These are phyloP conservation scores for Aphelinus certus DNA, from an alignment of 1,140 invertebrate genomes.

Conservation along the genomic window DNA sequence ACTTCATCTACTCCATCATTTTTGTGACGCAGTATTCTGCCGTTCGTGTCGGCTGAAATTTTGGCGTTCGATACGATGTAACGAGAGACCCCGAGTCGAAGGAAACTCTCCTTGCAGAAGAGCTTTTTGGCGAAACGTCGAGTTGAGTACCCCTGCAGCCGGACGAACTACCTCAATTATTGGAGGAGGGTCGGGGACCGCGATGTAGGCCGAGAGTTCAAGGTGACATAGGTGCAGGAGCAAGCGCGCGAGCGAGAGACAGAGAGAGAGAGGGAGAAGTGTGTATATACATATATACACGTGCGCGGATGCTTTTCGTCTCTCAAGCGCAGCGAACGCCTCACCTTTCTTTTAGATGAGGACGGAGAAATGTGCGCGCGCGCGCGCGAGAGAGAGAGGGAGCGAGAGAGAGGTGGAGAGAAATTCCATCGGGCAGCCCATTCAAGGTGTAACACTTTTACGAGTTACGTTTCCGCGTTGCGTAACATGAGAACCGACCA, in stretches of 20 bases:
- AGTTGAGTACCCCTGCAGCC: too few relatives aligned
- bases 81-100: neutral
- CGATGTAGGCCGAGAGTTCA: slow-evolving; percentile 34
- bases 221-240: slow-evolving; percentile 32
- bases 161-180: slow-evolving; percentile 4
- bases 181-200: slow-evolving; percentile 25
- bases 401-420: slow-evolving; percentile 21
- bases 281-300: too few relatives aligned
- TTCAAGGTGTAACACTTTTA: slow-evolving; percentile 41
- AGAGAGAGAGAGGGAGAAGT: too few relatives aligned
- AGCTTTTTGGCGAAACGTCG: too few relatives aligned
- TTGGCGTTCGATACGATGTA: too few relatives aligned
- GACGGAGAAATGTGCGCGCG: neutral
- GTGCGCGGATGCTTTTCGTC: too few relatives aligned
- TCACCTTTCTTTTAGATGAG: slow-evolving; percentile 25
- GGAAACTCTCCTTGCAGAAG: neutral
- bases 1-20: too few relatives aligned
- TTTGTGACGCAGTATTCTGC: too few relatives aligned
- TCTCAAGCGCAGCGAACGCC: too few relatives aligned
- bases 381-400: neutral
- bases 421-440: slow-evolving; percentile 38
- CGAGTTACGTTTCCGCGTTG: slow-evolving; percentile 41
- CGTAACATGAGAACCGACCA: slow-evolving; percentile 31
- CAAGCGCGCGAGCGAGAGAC: neutral
- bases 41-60: too few relatives aligned